Base-by-base conservation (phyloP, 2,888 invertebrate species). In the Ectemnius lituratus region DNA sequence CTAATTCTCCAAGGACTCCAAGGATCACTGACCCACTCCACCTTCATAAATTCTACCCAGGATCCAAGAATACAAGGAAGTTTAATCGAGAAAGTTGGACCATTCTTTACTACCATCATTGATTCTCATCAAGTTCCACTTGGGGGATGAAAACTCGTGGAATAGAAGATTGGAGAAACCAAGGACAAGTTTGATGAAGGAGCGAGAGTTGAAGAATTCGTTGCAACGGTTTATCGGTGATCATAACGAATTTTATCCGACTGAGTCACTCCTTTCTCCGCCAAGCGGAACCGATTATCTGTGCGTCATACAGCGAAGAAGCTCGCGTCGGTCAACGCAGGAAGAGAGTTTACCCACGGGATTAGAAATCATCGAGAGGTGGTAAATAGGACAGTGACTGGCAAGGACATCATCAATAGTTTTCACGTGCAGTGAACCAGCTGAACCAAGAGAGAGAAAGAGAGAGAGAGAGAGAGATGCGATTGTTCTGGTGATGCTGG, bases 181-280 rank as follows among this genome's bases (percentile, higher is more conserved):
- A 11, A 28, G 4, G 28, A 60, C 1, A 23, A 28, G 16, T 16
- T 27, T 2, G 28, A 37, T 16, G 60, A 16, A 60, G 60, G 37
- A 60, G 8, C n/a, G 37, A 37, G 6, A 23, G 37, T 14, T 16
- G 60, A 37, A 37, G 58, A 67, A 75, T 67, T 61, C 14, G 23
- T 61, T 27, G 4, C 72, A 67, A 71, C 71, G 62, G 65, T 70
- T 65, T 60, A 47, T 57, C 56, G 23, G 37, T 11, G 61, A 16
- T 60, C 11, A 65, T 70, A 62, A 62, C 23, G 62, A 59, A 66
- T 65, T 70, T 47, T 66, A 49, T 62, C 23, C 65, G 47, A 13
- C 65, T 58, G 74, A 67, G 8, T 74, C 67, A 37, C 18, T 23
- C 20, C 45, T 49, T 52, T 52, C 62, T 20, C 56, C 59, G 0